These are phyloP conservation scores for Nomada fabriciana DNA, from an alignment of 2,888 invertebrate species.

Conservation along the genomic window DNA sequence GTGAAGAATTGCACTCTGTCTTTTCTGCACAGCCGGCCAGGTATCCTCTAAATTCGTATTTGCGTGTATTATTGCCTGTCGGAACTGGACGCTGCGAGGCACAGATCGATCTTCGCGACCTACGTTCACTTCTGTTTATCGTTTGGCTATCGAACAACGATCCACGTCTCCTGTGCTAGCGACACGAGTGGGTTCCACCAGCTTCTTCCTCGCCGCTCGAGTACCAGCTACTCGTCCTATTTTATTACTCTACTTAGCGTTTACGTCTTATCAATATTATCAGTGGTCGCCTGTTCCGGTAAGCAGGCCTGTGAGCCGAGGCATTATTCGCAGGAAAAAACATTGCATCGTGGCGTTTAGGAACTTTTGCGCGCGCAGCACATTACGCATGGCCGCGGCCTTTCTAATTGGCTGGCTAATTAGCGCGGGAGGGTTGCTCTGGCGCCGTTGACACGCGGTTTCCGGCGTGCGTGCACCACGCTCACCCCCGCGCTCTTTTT, in stretches of 20 bases:
- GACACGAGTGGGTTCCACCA: no score
- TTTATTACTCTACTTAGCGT: constrained; percentile 35
- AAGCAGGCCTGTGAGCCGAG: constrained; percentile 49
- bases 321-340: constrained; percentile 61
- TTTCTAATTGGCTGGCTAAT: constrained; percentile 84
- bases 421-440: constrained; percentile 80
- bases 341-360: constrained; percentile 76
- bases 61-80: constrained; percentile 69
- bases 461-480: constrained; percentile 58
- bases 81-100: constrained; percentile 72
- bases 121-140: not conserved
- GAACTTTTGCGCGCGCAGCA: constrained; percentile 84
- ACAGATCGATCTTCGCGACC: constrained; percentile 49
- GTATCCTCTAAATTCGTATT: constrained; percentile 26
- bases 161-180: not conserved
- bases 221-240: not conserved
- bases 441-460: constrained; percentile 79
- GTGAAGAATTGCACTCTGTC: constrained; percentile 13
- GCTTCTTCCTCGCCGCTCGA: not conserved
- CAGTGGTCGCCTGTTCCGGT: constrained; percentile 45
- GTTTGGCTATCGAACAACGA: not conserved
- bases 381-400: constrained; percentile 81
- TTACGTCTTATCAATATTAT: constrained; percentile 52
- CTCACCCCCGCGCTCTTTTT: constrained; percentile 27
- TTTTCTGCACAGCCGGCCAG: constrained; percentile 18